A percentile compares a stretch with the other conserved stretches of the same genome.
phyloP scores from a whole-genome alignment of 1,140 invertebrate species.

The fruit fly (Drosophila melanogaster) region Release_6_plus_ISO1_MT NC_004354.4:1552001-1552500 shows the following conservation, averaged over 20 bases:
- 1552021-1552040: slow-evolving; percentile 41
- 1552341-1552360: slow-evolving; percentile 16
- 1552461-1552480: slow-evolving; percentile 30
- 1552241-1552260: neutral
- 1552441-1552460: slow-evolving; percentile 59
- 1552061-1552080: slow-evolving; percentile 56
- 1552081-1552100: slow-evolving; percentile 24
- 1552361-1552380: neutral
- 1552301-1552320: slow-evolving; percentile 11
- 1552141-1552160: slow-evolving; percentile 39
- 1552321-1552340: neutral
- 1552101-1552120: slow-evolving; percentile 50
- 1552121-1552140: slow-evolving; percentile 21
- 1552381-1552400: neutral
- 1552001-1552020: slow-evolving; percentile 66
- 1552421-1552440: slow-evolving; percentile 50
- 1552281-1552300: neutral
- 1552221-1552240: neutral
- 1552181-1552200: neutral
- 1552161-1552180: neutral
- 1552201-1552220: neutral
- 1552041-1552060: slow-evolving; percentile 20
- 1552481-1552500: slow-evolving; percentile 41
- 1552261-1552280: neutral
- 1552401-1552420: slow-evolving; percentile 62